Base-by-base conservation (phyloP, 2,797 vertebrate species). In the Emys orbicularis region DNA sequence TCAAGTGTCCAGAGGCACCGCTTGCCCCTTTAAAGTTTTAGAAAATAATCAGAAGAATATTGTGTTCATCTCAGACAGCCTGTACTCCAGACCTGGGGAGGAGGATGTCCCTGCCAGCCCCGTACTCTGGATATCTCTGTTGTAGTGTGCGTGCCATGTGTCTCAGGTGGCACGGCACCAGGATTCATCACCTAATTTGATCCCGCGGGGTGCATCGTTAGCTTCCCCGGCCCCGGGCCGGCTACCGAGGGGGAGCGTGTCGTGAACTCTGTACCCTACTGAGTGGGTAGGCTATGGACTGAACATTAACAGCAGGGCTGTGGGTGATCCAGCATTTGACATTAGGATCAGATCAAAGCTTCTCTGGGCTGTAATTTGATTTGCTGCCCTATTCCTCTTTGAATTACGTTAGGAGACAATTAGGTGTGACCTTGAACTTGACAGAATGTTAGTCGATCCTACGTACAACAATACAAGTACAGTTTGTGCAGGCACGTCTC, bases 351-450 rank as follows among this genome's bases (percentile, higher is more conserved):
- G 84, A 5, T 59, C 87, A 1, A 1, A 79, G 94, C 90, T 54
- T 79, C 90, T 57, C 56, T 1, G 27, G 31, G 56, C 59, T 86
- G 27, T 72, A 11, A 81, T 6, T 68, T 88, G 84, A 61, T 85
- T 10, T 41, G 0, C 95, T 92, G 79, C 82, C 1, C 44, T 50
- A n/a, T 18, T 68, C 50, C 68, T 95, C 25, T 1, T 29, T 92
- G 91, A 86, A 52, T 92, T 88, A 93, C 82, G 89, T 89, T 4
- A 56, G 80, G 34, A 0, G 72, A 87, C 79, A 12, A 82, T 94
- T 85, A 54, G 6, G 54, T 92, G 56, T 90, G 96, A 95, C 96
- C 97, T 96, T 97, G 96, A 52, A 50, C 76, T 47, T 85, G 92
- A 19, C 49, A 87, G 87, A 90, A 89, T 85, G 91, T 76, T 92